Evolutionary conservation across 2,888 invertebrate species (phyloP).

Genomic region (Nomada fucata): DNA sequence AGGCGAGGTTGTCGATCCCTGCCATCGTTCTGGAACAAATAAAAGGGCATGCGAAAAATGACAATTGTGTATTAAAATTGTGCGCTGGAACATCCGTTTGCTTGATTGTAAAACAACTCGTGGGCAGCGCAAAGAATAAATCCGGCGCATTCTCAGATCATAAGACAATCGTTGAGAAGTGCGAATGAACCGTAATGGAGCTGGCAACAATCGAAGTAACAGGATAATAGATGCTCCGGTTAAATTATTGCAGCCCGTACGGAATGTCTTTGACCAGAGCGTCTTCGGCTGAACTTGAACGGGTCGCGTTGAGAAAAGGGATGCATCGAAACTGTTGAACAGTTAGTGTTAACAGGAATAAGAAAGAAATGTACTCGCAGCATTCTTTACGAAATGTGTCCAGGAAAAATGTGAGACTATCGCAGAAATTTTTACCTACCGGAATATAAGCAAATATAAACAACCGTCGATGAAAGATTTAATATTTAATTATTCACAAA

Average conservation of each 20-base stretch:
- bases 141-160: slow-evolving; percentile 49
- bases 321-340: not conserved
- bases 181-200: slow-evolving; percentile 74
- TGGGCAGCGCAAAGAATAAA: slow-evolving; percentile 16
- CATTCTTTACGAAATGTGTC: too few species aligned
- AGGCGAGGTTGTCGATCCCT: slow-evolving; percentile 65
- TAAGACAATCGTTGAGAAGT: slow-evolving; percentile 72
- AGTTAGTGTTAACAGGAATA: not conserved
- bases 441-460: too few species aligned
- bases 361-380: not conserved
- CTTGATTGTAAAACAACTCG: not conserved
- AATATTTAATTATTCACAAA: too few species aligned
- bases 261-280: slow-evolving; percentile 49
- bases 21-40: slow-evolving; percentile 48
- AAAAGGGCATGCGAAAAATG: not conserved
- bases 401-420: too few species aligned
- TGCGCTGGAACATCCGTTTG: not conserved
- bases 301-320: not conserved
- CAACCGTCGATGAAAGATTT: too few species aligned
- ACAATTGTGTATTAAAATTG: not conserved
- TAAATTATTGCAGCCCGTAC: slow-evolving; percentile 61
- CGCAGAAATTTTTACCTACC: too few species aligned
- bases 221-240: slow-evolving; percentile 74
- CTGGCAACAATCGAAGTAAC: slow-evolving; percentile 66
- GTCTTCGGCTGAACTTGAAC: slow-evolving; percentile 36